Base-by-base conservation (phyloP, 2,797 vertebrate genomes). In the Acomys russatus region DNA sequence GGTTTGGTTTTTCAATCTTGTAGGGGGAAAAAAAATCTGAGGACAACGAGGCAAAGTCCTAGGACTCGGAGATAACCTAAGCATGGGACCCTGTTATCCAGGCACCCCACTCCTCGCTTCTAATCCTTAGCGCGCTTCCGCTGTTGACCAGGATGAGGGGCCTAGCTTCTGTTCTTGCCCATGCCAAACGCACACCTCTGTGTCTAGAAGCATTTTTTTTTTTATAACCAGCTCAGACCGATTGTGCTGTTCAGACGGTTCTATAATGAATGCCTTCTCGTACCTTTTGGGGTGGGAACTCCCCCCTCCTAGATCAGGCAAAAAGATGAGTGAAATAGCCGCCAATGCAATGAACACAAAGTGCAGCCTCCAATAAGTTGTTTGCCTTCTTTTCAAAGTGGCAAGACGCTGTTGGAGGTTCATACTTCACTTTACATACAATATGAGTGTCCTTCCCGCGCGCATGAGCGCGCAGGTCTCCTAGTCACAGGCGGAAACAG, bases 401-500 rank as follows among this genome's bases (percentile, higher is more conserved):
- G 90, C 89, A 92, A 93, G 83, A 14, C 90, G 51, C 88, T 38
- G 20, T 78, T 96, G 68, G 88, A 79, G 92, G 96, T 95, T 90
- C 94, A n/a, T 94, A 23, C n/a, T 86, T 94, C 83, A 44, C 94
- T 94, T 95, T 90, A 9, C 85, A 88, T 92, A 95, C 97, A 98
- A 96, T 96, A 93, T 0, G 91, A 96, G 90, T 93, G 96, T 94
- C 94, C 97, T 97, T 98, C 96, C 79, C 76, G 74, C 95, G 97
- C 97, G 78, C 85, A 63, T 95, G 96, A 73, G 74, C 95, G 97
- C 97, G 78, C 85, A 61, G 95, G 96, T 95, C 96, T 92, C 63
- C 91, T 90, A 44, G 96, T 96, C 98, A 95, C 95, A 96, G 94
- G 95, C 97, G 97, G 97, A 95, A 98, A 97, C 88, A 38, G 78